Evolutionary conservation across 2,113 vertebrate genomes (phyloP), one percentile per base, ranked within the genome.

Genomic region (Gymnorhina tibicen): DNA sequence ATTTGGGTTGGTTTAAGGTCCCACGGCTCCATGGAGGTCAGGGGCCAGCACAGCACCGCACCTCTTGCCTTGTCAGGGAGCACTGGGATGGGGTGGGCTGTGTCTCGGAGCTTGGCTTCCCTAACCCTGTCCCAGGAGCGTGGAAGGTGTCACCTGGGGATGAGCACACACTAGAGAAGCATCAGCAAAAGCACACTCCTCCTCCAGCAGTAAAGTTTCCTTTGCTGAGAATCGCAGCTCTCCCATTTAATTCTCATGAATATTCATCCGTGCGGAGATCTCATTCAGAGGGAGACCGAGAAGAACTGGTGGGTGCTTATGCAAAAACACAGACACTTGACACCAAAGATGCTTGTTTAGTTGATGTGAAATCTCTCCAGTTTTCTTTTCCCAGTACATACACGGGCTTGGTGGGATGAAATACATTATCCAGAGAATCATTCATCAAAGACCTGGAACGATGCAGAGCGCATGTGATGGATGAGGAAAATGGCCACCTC

Each of bases 281-380:
- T 85, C 93, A 42, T 95, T 94, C 82, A 76, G 75, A 58, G 55
- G 79, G 78, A 93, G 67, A 39, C 55, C 22, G 69, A 50, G 77
- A 39, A 81, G 94, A 92, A 69, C 79, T 64, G 63, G 90, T 90
- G 95, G 87, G 87, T 88, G 93, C 90, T 94, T 93, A 55, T 91
- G 89, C 89, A 92, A 89, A 91, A 85, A 66, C 9, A 42, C 59
- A 76, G 73, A 82, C 90, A 49, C 85, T 77, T 90, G 93, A 90
- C 85, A 93, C 82, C 85, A 70, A 37, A 80, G 76, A 70, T 23
- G 37, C 74, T 89, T 73, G 70, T 87, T 93, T 76, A 85, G 90
- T 17, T 82, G 68, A 90, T 83, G 82, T 33, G 82, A 90, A 80
- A 93, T 80, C 82, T 87, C 88, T 90, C 83, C 50, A 41, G 83